Base-by-base conservation (phyloP, 2,797 vertebrate species). In the Brotula barbata region DNA sequence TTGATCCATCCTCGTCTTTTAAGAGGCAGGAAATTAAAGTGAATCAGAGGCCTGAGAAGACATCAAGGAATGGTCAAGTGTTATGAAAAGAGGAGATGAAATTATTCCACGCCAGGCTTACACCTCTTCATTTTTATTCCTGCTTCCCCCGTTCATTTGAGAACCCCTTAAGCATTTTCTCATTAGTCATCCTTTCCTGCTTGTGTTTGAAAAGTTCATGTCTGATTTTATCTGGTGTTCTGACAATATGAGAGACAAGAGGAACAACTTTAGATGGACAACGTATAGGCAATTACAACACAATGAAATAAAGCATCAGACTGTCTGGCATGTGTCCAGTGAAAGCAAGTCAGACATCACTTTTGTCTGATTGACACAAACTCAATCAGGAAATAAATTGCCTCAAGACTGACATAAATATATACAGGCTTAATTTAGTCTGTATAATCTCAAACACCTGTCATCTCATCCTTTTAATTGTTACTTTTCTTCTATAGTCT, bases 1-100 rank as follows among this genome's bases (percentile, higher is more conserved):
- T 47, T 48, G 53, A 77, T 69, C 64, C 45, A 42, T 47, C 67
- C 60, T 67, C 51, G 64, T 71, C 73, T 58, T 73, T 68, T 64
- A 72, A 80, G 57, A 36, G 46, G 46, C 50, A 16, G 58, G 37
- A 52, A 75, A 77, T 56, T 12, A 72, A 62, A 69, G 53, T 15
- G 17, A 73, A 71, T 63, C 34, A 65, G 48, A 62, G 31, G 28
- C 40, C 46, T n/a, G 39, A 39, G 9, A 66, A n/a, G 58, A 64
- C 37, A 49, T 39, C 3, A 1, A 53, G 20, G 22, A 58, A 13
- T 21, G 10, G 42, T 23, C 37, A 64, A 63, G 42, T 58, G 51
- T 39, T 45, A 39, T 22, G 25, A 49, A 60, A 66, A 58, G 15
- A 67, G 37, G 58, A 40, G 16, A 54, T 23, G 14, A 36, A 55